Base-by-base conservation (phyloP, 2,888 invertebrate genomes). In the Melitaea athalia region DNA sequence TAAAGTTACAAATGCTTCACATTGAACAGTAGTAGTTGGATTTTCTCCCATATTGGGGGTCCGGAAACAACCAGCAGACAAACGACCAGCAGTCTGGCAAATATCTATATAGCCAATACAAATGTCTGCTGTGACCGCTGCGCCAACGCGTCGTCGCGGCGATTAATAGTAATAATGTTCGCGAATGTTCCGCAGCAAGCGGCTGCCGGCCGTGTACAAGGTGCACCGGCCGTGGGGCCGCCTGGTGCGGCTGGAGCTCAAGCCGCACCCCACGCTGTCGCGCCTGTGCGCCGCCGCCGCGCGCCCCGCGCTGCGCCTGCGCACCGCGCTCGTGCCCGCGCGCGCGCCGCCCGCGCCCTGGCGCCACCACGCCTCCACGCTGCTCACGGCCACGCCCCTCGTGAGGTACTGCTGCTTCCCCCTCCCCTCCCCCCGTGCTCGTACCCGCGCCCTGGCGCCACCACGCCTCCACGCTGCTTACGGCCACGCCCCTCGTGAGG, bases 281-380 rank as follows among this genome's bases (percentile, higher is more conserved):
- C 95, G 93, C 72, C 85, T 98, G 67, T 95, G 96, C 85, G 93
- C 94, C 52, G 94, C 94, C 12, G 95, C 96, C 0, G 93, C 94
- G 17, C 93, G 94, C 45, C 94, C 95, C 76, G 94, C 92, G 0
- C 88, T 99, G 74, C 94, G 94, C 62, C 96, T 99, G 91, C 95
- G 96, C 59, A 93, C 96, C 2, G 93, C 93, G 70, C 91, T 95
- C 63, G 88, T 97, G 63, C 99, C 99, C 14, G 95, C 96, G 93
- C 67, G 94, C 17, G 95, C 95, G 70, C 98, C 99, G 14, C 98
- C 99, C 5, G 91, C 96, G 71, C 99, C 99, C 2, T 99, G 98
- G 98, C 88, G 93, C 53, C 93, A 94, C 0, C 81, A 94, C 3
- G 57, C 60, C 33, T 7, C 97, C 3, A 96, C 96, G 81, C 85